A percentile compares a stretch with the other conserved stretches of the same genome.
Conservation (phyloP, 2,888 invertebrate species). For the Lasioglossum figueresi region DNA sequence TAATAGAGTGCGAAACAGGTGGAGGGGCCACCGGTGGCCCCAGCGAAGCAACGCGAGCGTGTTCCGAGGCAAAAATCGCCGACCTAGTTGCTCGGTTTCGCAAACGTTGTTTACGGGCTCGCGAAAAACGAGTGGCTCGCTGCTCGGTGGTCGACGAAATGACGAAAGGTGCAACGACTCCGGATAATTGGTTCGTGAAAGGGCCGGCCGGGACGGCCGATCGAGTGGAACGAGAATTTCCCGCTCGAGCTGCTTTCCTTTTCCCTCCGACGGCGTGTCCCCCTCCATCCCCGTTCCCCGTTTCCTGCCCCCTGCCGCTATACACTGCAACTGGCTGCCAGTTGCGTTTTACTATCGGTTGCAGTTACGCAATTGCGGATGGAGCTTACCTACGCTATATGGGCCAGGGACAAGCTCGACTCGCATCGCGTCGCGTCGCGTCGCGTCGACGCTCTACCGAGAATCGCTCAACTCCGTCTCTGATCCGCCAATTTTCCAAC, state of each 20-base stretch:
- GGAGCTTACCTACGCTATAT: conserved; percentile 76
- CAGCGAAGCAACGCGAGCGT: neutral
- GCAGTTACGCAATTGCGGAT: conserved; percentile 79
- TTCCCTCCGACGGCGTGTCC: conserved; percentile 7
- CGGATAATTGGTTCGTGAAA: conserved; percentile 53
- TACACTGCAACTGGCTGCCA: conserved; percentile 26
- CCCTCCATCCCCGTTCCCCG: neutral
- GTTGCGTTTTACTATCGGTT: conserved; percentile 75
- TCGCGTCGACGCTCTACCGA: neutral
- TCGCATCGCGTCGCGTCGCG: conserved; percentile 50
- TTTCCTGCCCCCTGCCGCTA: conserved; percentile 21
- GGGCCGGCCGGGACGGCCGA: conserved; percentile 39
- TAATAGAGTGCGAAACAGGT: neutral
- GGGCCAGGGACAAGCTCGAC: conserved; percentile 79
- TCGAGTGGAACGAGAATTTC: conserved; percentile 58
- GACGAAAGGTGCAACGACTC: conserved; percentile 38
- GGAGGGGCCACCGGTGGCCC: neutral
- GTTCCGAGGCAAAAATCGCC: neutral
- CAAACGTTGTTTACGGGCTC: conserved; percentile 13
- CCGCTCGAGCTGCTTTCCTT: conserved; percentile 44
- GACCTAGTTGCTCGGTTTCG: conserved; percentile 3
- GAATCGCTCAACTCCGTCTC: neutral
- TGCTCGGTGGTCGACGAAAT: conserved; percentile 2
- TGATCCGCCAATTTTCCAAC: neutral
- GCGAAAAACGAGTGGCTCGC: conserved; percentile 27